Evolutionary conservation across 2,888 invertebrate species (phyloP).

Genomic region (Acrocera orbiculus): DNA sequence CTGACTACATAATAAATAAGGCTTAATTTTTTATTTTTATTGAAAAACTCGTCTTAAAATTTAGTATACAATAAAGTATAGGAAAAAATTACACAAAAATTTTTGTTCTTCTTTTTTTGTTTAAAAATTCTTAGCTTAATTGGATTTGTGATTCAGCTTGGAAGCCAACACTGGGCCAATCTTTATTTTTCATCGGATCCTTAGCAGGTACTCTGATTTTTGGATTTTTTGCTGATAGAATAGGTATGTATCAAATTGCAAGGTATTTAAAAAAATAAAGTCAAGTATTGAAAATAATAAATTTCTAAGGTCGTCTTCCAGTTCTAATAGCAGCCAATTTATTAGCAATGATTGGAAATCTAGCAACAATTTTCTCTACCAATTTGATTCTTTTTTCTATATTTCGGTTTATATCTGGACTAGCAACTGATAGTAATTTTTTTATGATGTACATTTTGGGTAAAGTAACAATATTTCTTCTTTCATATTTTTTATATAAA

Average conservation of each 20-base stretch:
- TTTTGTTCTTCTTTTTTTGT: too few species aligned
- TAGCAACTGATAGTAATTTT: conserved; percentile 41
- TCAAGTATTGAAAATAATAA: not conserved
- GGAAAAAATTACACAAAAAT: too few species aligned
- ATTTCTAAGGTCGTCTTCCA: conserved; percentile 32
- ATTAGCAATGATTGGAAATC: conserved; percentile 36
- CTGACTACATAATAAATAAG: too few species aligned
- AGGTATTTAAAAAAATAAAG: not conserved
- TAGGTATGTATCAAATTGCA: conserved; percentile 20
- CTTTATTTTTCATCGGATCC: conserved; percentile 43
- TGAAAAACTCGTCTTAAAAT: too few species aligned
- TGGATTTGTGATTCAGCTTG: conserved; percentile 43
- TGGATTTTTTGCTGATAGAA: conserved; percentile 38
- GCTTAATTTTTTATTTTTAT: too few species aligned
- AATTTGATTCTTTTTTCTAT: conserved; percentile 32
- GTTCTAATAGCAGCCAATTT: conserved; percentile 36
- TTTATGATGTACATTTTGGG: conserved; percentile 45
- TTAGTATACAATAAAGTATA: too few species aligned
- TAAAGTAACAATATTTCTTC: too few species aligned
- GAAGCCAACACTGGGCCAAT: conserved; percentile 40
- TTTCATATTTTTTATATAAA: not conserved
- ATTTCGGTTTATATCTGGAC: conserved; percentile 38
- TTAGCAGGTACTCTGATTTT: conserved; percentile 37
- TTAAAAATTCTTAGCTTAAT: conserved; percentile 18
- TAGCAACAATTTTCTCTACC: conserved; percentile 33